Conservation (phyloP, 1,140 invertebrate genomes). For the Goniozus legneri region DNA sequence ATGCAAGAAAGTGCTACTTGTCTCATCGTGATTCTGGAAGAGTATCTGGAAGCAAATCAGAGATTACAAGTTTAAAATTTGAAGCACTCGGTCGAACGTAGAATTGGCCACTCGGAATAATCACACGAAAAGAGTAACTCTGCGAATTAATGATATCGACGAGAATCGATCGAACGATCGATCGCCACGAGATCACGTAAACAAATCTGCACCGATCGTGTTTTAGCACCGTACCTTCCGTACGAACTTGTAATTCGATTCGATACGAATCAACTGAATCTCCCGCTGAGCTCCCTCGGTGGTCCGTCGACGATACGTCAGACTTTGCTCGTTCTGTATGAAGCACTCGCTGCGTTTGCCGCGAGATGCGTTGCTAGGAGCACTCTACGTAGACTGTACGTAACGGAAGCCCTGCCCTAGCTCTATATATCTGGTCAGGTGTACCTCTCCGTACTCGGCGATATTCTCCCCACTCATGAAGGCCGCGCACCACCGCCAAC, state of each 20-base stretch:
- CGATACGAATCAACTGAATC: conserved; percentile 29
- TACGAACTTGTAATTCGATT: conserved; percentile 23
- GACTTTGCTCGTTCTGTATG: background rate
- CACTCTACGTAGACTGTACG: conserved; percentile 55
- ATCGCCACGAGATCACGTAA: too few species aligned
- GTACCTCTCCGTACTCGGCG: conserved; percentile 45
- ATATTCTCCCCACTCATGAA: conserved; percentile 42
- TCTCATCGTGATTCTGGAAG: conserved; percentile 30
- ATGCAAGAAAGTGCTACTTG: conserved; percentile 31
- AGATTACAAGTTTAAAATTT: background rate
- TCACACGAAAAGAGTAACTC: too few species aligned
- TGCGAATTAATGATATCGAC: too few species aligned
- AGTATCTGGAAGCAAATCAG: conserved; percentile 24
- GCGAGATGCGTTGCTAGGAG: conserved; percentile 46
- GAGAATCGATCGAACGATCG: too few species aligned
- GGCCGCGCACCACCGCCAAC: conserved; percentile 24
- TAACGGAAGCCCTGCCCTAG: conserved; percentile 55
- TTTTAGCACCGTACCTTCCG: background rate
- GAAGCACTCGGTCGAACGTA: too few species aligned
- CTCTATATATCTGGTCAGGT: conserved; percentile 57
- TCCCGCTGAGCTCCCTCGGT: background rate
- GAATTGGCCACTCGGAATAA: too few species aligned
- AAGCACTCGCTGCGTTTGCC: conserved; percentile 24
- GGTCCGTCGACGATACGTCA: background rate
- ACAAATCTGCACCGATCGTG: too few species aligned